Conservation (phyloP, 2,888 invertebrate genomes). For the Bhutanitis thaidina region DNA sequence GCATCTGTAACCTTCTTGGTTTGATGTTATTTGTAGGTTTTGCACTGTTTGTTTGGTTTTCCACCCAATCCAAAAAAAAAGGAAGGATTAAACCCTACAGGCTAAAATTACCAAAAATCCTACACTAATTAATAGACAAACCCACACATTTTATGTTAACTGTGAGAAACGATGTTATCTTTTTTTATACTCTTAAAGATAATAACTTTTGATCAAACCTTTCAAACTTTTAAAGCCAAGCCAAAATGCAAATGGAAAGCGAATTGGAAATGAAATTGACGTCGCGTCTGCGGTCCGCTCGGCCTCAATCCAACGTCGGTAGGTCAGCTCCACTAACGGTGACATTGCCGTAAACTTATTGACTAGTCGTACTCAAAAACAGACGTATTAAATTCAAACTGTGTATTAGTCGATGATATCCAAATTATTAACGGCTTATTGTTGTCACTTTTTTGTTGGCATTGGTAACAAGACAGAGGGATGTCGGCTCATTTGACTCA, state of each 20-base stretch:
- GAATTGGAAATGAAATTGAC: slow-evolving; percentile 51
- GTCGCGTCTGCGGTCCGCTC: slow-evolving; percentile 25
- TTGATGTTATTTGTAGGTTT: too few relatives aligned
- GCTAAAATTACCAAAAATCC: too few relatives aligned
- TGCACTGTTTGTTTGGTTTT: too few relatives aligned
- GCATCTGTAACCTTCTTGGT: too few relatives aligned
- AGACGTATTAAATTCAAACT: slow-evolving; percentile 9
- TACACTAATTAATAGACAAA: too few relatives aligned
- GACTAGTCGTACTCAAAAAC: slow-evolving; percentile 21
- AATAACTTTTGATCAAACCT: slow-evolving; percentile 40
- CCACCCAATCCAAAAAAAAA: too few relatives aligned
- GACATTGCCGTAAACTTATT: slow-evolving; percentile 36
- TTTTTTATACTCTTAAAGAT: too few relatives aligned
- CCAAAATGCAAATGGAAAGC: slow-evolving; percentile 43
- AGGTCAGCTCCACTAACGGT: slow-evolving; percentile 36
- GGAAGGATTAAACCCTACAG: too few relatives aligned
- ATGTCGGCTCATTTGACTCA: too few relatives aligned
- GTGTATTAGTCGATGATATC: slow-evolving; percentile 12
- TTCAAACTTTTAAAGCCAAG: slow-evolving; percentile 33
- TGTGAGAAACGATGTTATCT: too few relatives aligned
- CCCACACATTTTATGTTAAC: too few relatives aligned
- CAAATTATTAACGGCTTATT: slow-evolving; percentile 13
- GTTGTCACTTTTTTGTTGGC: neutral
- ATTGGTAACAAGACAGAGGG: too few relatives aligned
- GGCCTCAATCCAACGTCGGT: slow-evolving; percentile 27